Evolutionary conservation across 2,888 invertebrate species (phyloP).

Genomic region (Pardosa pseudoannulata): DNA sequence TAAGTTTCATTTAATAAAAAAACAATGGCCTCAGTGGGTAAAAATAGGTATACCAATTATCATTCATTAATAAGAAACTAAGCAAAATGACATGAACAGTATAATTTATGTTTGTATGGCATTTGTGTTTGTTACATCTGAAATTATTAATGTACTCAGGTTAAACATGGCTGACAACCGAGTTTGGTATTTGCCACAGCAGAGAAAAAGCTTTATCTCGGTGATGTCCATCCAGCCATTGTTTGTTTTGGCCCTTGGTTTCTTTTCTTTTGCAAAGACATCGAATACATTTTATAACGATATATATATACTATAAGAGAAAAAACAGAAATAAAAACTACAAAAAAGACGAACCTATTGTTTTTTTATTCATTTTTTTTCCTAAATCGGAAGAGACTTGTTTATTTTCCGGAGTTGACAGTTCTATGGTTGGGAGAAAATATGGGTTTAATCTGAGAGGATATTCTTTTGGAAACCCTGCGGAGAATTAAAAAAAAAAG

Average conservation of each 20-base stretch:
- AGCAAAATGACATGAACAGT: too few relatives aligned
- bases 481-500: background rate
- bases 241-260: background rate
- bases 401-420: conserved; percentile 15
- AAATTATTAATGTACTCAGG: too few relatives aligned
- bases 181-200: background rate
- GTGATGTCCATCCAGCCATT: conserved; percentile 6
- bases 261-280: background rate
- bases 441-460: background rate
- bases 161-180: too few relatives aligned
- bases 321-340: background rate
- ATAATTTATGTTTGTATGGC: too few relatives aligned
- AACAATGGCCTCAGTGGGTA: too few relatives aligned
- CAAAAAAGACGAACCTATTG: background rate
- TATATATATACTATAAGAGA: background rate
- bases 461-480: background rate
- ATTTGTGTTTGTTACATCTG: too few relatives aligned
- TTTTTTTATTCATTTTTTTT: background rate
- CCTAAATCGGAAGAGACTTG: conserved; percentile 1
- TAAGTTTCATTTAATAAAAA: too few relatives aligned
- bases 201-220: conserved; percentile 1
- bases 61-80: too few relatives aligned
- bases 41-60: too few relatives aligned
- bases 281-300: conserved; percentile 10
- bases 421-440: background rate